Conservation (phyloP, 2,113 vertebrate species). For the Tychaedon coryphoeus region DNA sequence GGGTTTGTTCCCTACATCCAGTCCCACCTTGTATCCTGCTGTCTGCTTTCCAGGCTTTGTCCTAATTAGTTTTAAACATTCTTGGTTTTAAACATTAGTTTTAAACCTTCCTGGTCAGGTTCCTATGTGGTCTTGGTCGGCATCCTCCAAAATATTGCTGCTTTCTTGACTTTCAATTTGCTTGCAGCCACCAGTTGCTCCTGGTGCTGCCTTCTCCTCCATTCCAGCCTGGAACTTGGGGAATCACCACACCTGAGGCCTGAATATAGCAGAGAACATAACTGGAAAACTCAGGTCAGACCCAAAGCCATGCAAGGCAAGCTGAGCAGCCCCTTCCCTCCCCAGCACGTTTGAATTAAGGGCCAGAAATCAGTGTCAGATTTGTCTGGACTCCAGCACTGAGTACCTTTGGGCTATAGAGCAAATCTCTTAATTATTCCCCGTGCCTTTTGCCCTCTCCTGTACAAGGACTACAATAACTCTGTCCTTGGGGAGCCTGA, state of each 20-base stretch:
- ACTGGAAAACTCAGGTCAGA: not conserved
- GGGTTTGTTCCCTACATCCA: not conserved
- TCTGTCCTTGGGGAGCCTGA: slow-evolving; percentile 7
- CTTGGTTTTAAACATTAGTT: not conserved
- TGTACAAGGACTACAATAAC: not conserved
- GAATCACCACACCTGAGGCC: not conserved
- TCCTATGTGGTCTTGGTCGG: accelerated
- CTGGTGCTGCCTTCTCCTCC: not conserved
- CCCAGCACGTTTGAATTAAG: not conserved
- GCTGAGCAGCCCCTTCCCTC: not conserved
- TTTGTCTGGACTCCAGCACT: not conserved
- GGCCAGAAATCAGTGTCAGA: slow-evolving; percentile 11
- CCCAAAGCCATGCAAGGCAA: not conserved
- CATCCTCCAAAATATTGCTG: accelerated
- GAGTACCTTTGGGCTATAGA: slow-evolving; percentile 17
- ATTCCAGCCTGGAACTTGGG: not conserved
- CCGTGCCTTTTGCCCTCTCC: not conserved
- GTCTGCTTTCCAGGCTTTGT: not conserved
- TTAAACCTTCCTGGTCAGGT: not conserved
- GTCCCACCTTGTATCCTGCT: not conserved
- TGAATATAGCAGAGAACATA: not conserved
- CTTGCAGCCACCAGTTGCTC: not conserved
- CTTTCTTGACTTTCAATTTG: not conserved
- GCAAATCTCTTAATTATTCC: slow-evolving; percentile 47
- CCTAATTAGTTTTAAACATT: not conserved